phyloP scores from a whole-genome alignment of 1,140 invertebrate species.

The Procambarus virginalis region DNA sequence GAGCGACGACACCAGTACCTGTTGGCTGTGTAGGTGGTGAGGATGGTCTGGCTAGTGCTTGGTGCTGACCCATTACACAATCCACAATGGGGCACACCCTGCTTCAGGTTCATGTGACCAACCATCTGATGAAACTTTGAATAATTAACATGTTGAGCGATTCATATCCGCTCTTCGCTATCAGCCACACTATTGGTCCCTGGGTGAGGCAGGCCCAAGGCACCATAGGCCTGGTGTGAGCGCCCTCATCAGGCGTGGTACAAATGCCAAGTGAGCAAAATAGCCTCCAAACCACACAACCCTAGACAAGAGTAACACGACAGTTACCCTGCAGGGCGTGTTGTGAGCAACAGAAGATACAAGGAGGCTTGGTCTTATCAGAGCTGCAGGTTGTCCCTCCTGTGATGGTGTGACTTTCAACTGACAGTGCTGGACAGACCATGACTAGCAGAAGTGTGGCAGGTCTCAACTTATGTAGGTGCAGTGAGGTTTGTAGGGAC shows the following conservation, averaged over 20 bases:
- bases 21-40: conserved; percentile 22
- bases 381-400: conserved; percentile 26
- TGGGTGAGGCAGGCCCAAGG: conserved; percentile 10
- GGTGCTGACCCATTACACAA: conserved; percentile 34
- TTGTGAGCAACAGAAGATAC: conserved; percentile 55
- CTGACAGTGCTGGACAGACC: not conserved
- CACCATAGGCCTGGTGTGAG: conserved; percentile 38
- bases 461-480: not conserved
- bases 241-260: conserved; percentile 57
- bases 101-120: not conserved
- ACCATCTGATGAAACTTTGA: no score
- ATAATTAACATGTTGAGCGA: not conserved
- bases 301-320: conserved; percentile 21
- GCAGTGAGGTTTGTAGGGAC: not conserved
- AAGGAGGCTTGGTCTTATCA: conserved; percentile 52
- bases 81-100: conserved; percentile 16
- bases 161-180: conserved; percentile 2
- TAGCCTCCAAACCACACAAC: conserved; percentile 59
- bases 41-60: not conserved
- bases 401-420: conserved; percentile 3
- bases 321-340: conserved; percentile 30
- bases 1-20: conserved; percentile 59
- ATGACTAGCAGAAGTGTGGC: not conserved
- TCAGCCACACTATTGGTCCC: not conserved
- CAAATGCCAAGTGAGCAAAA: conserved; percentile 60